A percentile compares a stretch with the other conserved stretches of the same genome.
Evolutionary conservation across 2,113 vertebrate species (phyloP).

Genomic region (Zosterops hypoxanthus): DNA sequence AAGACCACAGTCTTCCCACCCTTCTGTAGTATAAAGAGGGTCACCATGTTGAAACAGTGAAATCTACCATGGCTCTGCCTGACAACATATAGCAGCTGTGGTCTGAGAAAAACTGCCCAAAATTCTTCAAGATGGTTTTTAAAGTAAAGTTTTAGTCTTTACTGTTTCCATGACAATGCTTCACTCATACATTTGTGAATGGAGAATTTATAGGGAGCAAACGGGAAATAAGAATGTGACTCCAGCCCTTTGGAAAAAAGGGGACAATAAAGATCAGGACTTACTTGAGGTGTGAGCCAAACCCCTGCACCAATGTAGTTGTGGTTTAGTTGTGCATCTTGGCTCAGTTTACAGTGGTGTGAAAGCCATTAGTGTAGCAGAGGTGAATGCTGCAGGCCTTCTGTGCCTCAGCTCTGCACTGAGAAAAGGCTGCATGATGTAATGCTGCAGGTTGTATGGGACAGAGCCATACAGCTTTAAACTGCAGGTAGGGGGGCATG

Average conservation of each 20-base stretch:
- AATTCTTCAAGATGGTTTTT: constrained; percentile 9
- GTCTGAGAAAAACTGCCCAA: neutral
- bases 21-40: neutral
- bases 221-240: constrained; percentile 50
- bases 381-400: neutral
- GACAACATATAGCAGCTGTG: neutral
- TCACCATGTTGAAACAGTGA: neutral
- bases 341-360: neutral
- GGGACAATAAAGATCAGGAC: constrained; percentile 27
- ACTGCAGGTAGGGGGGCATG: neutral
- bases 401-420: neutral
- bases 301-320: neutral
- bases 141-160: constrained; percentile 3
- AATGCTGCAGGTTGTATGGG: neutral
- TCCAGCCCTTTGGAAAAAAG: neutral
- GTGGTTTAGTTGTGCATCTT: constrained; percentile 7
- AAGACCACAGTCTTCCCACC: neutral
- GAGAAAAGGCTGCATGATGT: neutral
- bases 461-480: neutral
- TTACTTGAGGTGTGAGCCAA: constrained; percentile 38
- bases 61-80: neutral
- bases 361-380: neutral
- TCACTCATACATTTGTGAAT: constrained; percentile 4
- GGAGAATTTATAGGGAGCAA: constrained; percentile 46
- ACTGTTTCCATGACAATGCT: constrained; percentile 45